Evolutionary conservation across 2,888 invertebrate species (phyloP), one percentile per base, ranked within the genome.

Genomic region (Macrostomum cliftonense): DNA sequence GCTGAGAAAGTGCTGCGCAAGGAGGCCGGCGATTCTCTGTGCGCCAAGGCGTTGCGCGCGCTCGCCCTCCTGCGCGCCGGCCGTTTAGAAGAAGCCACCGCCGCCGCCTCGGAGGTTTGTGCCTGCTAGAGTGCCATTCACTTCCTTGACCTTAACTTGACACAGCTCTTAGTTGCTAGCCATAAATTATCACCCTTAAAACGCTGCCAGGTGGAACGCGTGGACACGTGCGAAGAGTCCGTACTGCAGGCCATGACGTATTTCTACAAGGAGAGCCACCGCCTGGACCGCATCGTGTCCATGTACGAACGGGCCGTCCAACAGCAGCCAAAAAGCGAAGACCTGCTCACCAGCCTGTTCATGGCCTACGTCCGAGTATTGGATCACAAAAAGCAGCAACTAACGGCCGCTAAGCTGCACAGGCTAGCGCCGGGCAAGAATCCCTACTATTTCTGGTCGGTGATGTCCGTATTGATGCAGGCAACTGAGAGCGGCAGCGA

Each of bases 361-460:
- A 89, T 93, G 82, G 81, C 91, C 0, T 84, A 93, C 64, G 91
- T 91, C 4, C 77, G 93, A 36, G 75, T 88, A 1, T 81, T 81
- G 1, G 83, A 93, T 71, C 87, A 82, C 64, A 82, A 83, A 63
- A 78, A 83, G 11, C 93, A 93, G 68, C 87, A 91, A 63, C 78
- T 82, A 54, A 79, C 82, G 0, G 95, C 93, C 0, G 77, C 91
- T 76, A 77, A 79, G 12, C 74, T 97, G 37, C 93, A 86, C 72
- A 91, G 88, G 74, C 74, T 84, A 49, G 81, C 81, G 61, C 82
- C 85, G 2, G 54, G 59, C 46, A 91, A 91, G 68, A 87, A 86
- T 68, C 89, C 89, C 0, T 95, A 95, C 67, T 91, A 89, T 67
- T 91, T 88, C 68, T 97, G 95, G 97, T 84, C 86, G 17, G 82